phyloP scores from a whole-genome alignment of 37 sponge, comb jelly and placozoan species.

The Spongilla lacustris region DNA sequence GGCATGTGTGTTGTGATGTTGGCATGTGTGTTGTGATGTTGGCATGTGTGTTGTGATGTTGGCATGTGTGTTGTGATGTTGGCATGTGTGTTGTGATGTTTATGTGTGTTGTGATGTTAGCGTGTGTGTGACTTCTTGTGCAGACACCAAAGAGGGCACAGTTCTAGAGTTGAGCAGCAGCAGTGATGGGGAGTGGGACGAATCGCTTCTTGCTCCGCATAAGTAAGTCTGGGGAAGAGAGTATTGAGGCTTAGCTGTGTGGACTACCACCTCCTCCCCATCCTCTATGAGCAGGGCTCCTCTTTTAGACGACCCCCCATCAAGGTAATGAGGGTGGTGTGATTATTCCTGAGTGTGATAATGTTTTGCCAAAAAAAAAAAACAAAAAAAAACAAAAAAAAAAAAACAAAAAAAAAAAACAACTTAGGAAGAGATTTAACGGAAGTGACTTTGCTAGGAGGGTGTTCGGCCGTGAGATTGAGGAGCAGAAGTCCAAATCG shows the following conservation, averaged over 20 bases:
- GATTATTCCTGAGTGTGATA: not conserved
- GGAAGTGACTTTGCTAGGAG: not conserved
- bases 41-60: too few relatives aligned
- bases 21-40: too few relatives aligned
- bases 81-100: too few relatives aligned
- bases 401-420: too few relatives aligned
- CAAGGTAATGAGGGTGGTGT: not conserved
- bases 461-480: not conserved
- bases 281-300: not conserved
- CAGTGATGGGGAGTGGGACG: not conserved
- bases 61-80: too few relatives aligned
- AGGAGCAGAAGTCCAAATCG: not conserved
- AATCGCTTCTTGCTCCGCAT: not conserved
- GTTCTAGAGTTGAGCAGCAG: not conserved
- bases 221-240: not conserved
- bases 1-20: too few relatives aligned
- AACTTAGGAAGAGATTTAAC: not conserved
- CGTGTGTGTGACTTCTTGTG: too few relatives aligned
- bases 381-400: too few relatives aligned
- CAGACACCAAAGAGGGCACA: not conserved
- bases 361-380: too few relatives aligned
- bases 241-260: too few relatives aligned
- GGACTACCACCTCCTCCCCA: not conserved
- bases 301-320: not conserved
- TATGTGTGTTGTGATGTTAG: too few relatives aligned